Conservation (phyloP, 37 sponge, comb jelly and placozoan species). For the Aplysina aerophoba region DNA sequence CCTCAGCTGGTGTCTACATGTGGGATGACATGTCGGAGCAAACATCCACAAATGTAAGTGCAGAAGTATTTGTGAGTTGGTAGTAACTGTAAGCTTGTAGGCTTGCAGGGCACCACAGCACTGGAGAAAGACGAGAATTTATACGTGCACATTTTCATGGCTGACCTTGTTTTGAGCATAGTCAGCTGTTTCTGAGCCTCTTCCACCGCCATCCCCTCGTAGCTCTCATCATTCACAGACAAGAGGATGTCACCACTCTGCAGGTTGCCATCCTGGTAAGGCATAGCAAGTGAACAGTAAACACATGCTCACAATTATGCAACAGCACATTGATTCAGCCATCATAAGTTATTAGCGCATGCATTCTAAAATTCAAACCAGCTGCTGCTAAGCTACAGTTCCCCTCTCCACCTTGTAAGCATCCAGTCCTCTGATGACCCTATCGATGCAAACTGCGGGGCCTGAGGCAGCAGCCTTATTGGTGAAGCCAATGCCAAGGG, state of each 20-base stretch:
- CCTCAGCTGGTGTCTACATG: conserved; percentile 7
- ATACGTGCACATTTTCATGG: background rate
- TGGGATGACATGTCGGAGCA: background rate
- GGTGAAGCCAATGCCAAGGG: conserved; percentile 57
- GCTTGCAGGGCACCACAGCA: too few relatives aligned
- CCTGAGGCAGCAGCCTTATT: conserved; percentile 67
- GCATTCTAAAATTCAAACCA: background rate
- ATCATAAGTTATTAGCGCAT: too few relatives aligned
- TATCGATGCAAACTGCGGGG: conserved; percentile 72
- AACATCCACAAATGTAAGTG: background rate
- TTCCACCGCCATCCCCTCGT: conserved; percentile 53
- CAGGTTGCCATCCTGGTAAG: conserved; percentile 61
- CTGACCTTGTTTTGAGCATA: conserved; percentile 64
- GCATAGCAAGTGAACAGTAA: background rate
- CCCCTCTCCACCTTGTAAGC: conserved; percentile 55
- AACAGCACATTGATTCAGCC: too few relatives aligned
- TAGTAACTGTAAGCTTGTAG: too few relatives aligned
- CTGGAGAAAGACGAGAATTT: too few relatives aligned
- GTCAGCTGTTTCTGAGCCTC: conserved; percentile 67
- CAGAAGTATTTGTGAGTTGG: too few relatives aligned
- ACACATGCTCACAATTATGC: too few relatives aligned
- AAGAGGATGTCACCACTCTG: conserved; percentile 69
- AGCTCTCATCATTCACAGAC: conserved; percentile 74
- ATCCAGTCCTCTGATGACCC: conserved; percentile 74
- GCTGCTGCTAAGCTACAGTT: background rate